These are phyloP conservation scores for Triops longicaudatus DNA, from an alignment of 1,140 invertebrate species.

Conservation along the genomic window DNA sequence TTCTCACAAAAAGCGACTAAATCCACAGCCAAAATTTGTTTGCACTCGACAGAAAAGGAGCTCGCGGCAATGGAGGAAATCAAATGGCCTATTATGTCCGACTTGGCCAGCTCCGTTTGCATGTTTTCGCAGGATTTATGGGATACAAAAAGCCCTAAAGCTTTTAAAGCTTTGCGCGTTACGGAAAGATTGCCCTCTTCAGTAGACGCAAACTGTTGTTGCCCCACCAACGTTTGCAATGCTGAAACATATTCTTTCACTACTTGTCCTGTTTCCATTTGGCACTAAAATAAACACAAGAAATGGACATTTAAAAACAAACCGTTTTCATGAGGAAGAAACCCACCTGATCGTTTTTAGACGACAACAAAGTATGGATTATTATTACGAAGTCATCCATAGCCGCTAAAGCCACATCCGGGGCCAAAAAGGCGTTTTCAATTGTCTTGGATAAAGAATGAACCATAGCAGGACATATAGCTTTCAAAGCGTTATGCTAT, in stretches of 20 bases:
- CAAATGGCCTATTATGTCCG: not conserved
- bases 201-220: not conserved
- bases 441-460: constrained; percentile 48
- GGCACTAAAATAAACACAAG: constrained; percentile 41
- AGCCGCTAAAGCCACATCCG: constrained; percentile 40
- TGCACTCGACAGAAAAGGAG: not conserved
- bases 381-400: constrained; percentile 49
- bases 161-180: constrained; percentile 21
- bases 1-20: not conserved
- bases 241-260: constrained; percentile 45
- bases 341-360: constrained; percentile 51
- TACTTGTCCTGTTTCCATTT: constrained; percentile 50
- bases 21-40: not conserved
- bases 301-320: constrained; percentile 22
- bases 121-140: constrained; percentile 17
- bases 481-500: constrained; percentile 51
- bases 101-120: constrained; percentile 29
- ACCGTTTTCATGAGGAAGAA: constrained; percentile 11
- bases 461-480: constrained; percentile 52
- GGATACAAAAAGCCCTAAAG: constrained; percentile 21
- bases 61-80: not conserved
- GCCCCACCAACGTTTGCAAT: constrained; percentile 30
- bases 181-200: constrained; percentile 1
- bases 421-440: constrained; percentile 38
- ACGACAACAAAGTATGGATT: constrained; percentile 47